Percentiles rank a stretch among this genome's conserved stretches.
Evolutionary conservation across 2,113 vertebrate genomes (phyloP).

Genomic region (Limnothrissa miodon): DNA sequence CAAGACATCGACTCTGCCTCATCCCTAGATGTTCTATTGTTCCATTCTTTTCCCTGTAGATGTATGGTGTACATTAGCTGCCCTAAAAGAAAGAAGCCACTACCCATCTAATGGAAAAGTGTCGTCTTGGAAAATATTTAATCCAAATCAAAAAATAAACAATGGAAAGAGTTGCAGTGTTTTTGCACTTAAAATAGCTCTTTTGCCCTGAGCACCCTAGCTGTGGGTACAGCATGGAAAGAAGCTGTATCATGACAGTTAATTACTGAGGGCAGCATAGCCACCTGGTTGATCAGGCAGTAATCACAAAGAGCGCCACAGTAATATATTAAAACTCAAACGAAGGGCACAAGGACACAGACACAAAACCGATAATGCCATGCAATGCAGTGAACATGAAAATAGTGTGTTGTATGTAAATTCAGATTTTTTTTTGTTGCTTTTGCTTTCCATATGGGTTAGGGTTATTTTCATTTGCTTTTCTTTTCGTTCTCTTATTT

Average conservation of each 20-base stretch:
- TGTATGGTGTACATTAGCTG: not conserved
- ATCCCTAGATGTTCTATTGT: constrained; percentile 14
- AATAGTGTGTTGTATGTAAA: too few relatives aligned
- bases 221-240: not conserved
- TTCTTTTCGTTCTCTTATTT: too few relatives aligned
- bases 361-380: not conserved
- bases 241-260: not conserved
- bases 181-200: constrained; percentile 1
- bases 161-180: not conserved
- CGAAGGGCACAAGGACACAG: too few relatives aligned
- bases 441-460: too few relatives aligned
- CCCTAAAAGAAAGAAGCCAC: not conserved
- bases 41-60: not conserved
- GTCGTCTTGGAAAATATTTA: not conserved
- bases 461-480: too few relatives aligned
- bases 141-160: not conserved
- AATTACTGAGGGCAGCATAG: not conserved
- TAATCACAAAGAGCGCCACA: not conserved
- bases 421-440: too few relatives aligned
- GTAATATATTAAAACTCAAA: not conserved
- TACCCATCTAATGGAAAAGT: not conserved
- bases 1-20: constrained; percentile 15
- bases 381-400: not conserved
- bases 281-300: not conserved
- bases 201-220: not conserved